Evolutionary conservation across 2,888 invertebrate genomes (phyloP), one percentile per base, ranked within the genome.

Genomic region (Drosophila tripunctata): DNA sequence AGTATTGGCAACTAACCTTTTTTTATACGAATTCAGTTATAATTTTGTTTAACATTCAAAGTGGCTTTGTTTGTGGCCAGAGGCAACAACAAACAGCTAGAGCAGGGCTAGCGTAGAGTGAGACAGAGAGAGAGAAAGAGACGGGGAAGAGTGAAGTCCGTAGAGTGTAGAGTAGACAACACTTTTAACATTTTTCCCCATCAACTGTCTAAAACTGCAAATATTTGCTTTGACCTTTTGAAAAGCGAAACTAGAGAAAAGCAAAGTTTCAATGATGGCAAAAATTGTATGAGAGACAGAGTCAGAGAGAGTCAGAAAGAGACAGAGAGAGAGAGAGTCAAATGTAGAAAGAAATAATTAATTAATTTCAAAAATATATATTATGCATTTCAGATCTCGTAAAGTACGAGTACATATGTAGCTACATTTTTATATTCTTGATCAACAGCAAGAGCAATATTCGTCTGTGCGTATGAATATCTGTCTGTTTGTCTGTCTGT

Each of bases 31-130:
- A 80, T 69, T 72, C 85, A 75, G 78, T 75, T 85, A 87, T 81
- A 87, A 87, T 87, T 82, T 84, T 78, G 85, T 81, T 87, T 84
- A 85, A 81, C 81, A 85, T 81, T 75, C 72, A 65, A 87, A 87
- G 87, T 87, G 82, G 72, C 79, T 71, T 84, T 78, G 78, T 63
- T 83, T 79, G 65, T 24, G 47, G 44, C 50, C 45, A 58, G 38
- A 12, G 36, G 38, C 48, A 47, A 22, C n/a, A 35, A 55, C 36
- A 45, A 36, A n/a, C 43, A 15, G 12, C 14, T n/a, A 10, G 21
- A 7, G 8, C 8, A 8, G 7, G 8, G 3, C 1, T 8, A n/a
- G 24, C n/a, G 7, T 7, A n/a, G 7, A 21, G 19, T 8, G 12
- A 6, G 30, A 14, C 38, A 14, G 22, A 7, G n/a, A 15, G 12